Evolutionary conservation across 2,113 vertebrate species (phyloP).

Genomic region (Sigmodon hispidus): DNA sequence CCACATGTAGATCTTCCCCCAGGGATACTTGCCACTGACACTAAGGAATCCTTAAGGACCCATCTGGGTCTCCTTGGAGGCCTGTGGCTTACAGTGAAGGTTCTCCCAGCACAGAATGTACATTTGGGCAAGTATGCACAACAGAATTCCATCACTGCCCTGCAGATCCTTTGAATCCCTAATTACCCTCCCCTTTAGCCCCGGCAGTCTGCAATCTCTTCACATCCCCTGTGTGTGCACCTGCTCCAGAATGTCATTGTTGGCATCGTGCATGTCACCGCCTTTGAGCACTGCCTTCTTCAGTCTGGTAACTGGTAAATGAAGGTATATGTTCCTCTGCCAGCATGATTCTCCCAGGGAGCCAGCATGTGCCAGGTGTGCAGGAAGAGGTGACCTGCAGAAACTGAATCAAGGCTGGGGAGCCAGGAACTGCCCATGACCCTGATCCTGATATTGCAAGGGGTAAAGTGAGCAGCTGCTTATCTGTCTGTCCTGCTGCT

Average conservation of each 20-base stretch:
- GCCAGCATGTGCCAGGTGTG: rapidly evolving
- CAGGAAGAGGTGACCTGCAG: neutral
- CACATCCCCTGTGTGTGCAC: neutral
- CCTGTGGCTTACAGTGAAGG: neutral
- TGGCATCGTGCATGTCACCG: rapidly evolving
- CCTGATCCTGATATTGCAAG: neutral
- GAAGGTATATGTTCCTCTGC: neutral
- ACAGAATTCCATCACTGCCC: neutral
- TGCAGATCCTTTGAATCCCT: neutral
- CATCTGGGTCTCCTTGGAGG: neutral
- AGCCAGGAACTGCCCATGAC: neutral
- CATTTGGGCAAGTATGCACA: neutral
- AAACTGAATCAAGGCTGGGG: neutral
- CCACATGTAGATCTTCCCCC: too few species aligned
- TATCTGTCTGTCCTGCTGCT: neutral
- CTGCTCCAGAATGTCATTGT: neutral
- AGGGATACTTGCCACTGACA: neutral
- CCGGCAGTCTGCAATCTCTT: neutral
- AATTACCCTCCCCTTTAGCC: neutral
- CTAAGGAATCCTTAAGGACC: neutral
- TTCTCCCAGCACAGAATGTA: neutral
- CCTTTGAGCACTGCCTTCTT: neutral
- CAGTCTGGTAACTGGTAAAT: neutral
- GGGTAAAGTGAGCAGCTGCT: neutral
- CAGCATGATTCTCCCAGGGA: neutral